Evolutionary conservation across 2,113 vertebrate genomes (phyloP), one percentile per base, ranked within the genome.

Genomic region (Poeciliopsis occidentalis): DNA sequence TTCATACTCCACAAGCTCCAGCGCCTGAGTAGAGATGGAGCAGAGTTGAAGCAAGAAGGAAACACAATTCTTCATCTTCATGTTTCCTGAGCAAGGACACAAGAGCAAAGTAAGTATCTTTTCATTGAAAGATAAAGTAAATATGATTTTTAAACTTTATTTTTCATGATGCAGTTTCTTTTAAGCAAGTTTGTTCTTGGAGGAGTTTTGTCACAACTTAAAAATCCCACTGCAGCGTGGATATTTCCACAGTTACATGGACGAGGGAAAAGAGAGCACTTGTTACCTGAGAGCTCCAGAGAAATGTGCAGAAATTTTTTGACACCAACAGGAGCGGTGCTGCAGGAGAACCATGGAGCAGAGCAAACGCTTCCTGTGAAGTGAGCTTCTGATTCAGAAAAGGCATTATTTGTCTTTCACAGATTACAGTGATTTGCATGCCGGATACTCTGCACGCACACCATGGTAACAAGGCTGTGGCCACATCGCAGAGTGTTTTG

Each of bases 91-190:
- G 69, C 60, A 65, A 47, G 73, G 67, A 67, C 31, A 74, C 74
- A 13, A 60, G 0, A 80, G 73, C 61, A 2, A 79, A 57, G 92
- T 93, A 88, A 93, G 92, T 93, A 90, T 30, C 47, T 32, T 67
- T 1, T 30, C 3, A 37, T 24, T 51, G 1, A 24, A 5, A 26
- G 11, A 17, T 12, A 30, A 62, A 10, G 39, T 3, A 5, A 1
- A 8, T 2, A 12, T 60, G 17, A 27, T 65, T 64, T 64, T 54
- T 19, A 60, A 60, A 75, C 65, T 72, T 64, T 34, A 85, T n/a
- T 8, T 47, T 29, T 19, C 3, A 19, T 26, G 34, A 3, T 11
- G 4, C 37, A 51, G 37, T 63, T 71, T 44, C 6, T 31, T 12
- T 60, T 27, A 60, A 32, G 29, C 8, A 70, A 65, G 51, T 71